Base-by-base conservation (phyloP, 2,888 invertebrate genomes). In the Tuberolachnus salignus region DNA sequence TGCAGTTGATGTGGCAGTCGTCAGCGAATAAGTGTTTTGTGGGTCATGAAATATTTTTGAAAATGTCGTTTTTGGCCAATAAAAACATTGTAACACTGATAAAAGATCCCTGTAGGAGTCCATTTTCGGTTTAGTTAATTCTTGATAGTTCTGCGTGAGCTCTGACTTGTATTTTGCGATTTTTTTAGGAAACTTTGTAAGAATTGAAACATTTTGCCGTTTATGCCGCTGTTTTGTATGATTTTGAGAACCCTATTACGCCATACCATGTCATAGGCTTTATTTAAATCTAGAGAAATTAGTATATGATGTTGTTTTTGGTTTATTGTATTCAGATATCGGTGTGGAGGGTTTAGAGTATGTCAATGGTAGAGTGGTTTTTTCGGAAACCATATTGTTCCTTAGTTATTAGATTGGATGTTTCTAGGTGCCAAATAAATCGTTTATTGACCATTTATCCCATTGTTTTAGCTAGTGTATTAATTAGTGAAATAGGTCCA, bases 211-310 rank as follows among this genome's bases (percentile, higher is more conserved):
- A 69, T 69, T 51, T 69, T 51, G 13, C 26, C 34, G n/a, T 53
- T 69, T 23, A 51, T 51, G 10, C 42, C 53, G 34, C 11, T 34
- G n/a, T 34, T 21, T 34, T 69, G 69, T 1, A 69, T 69, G 19
- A 69, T 69, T 69, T 69, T 19, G 3, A 69, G 69, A n/a, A 69
- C 67, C 26, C 67, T 53, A n/a, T 69, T 69, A 34, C 42, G n/a
- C 69, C 69, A 70, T 21, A 70, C 57, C 55, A 57, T 70, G 9
- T 70, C 70, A 14, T 57, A 69, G 6, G 69, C 69, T 69, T 69
- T 69, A 42, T 69, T 55, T 21, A 69, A 6, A 14, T 69, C 55
- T 55, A 70, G 21, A 2, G 55, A n/a, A 34, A 71, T 53, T 61
- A 61, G 14, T 72, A 72, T 61, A 11, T 61, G 19, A 10, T 72